These are phyloP conservation scores for Eudasyphora cyanicolor DNA, from an alignment of 2,888 invertebrate species.

Conservation along the genomic window DNA sequence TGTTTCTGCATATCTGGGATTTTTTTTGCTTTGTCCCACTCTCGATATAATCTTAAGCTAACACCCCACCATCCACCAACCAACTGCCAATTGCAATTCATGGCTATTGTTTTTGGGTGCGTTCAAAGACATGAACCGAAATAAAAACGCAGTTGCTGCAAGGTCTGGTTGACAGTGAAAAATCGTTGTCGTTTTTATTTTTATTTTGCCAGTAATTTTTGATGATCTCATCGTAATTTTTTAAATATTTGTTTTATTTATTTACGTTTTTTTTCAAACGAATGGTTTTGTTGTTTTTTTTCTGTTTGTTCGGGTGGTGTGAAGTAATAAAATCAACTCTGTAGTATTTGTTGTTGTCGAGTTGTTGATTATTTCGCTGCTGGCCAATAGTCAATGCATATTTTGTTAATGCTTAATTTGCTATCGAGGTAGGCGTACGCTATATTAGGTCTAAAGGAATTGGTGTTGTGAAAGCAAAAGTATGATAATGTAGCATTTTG, in stretches of 20 bases:
- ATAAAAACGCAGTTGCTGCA: slow-evolving; percentile 51
- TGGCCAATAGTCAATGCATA: slow-evolving; percentile 3
- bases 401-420: neutral
- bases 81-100: neutral
- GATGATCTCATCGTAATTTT: slow-evolving; percentile 62
- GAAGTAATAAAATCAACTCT: slow-evolving; percentile 47
- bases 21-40: neutral
- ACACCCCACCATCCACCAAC: neutral
- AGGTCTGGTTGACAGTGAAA: slow-evolving; percentile 49
- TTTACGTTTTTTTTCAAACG: neutral
- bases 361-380: slow-evolving; percentile 19
- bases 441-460: too few species aligned
- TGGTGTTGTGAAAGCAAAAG: too few species aligned
- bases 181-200: slow-evolving; percentile 13
- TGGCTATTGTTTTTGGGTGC: neutral
- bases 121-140: neutral
- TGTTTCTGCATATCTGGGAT: neutral
- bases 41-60: neutral
- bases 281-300: slow-evolving; percentile 7
- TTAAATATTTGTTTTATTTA: slow-evolving; percentile 21
- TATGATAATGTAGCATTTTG: too few species aligned
- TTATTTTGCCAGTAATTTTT: slow-evolving; percentile 33
- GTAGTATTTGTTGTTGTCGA: slow-evolving; percentile 38
- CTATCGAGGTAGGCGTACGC: neutral
- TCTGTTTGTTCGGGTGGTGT: neutral